Conservation (phyloP, 2,113 vertebrate genomes). For the Tachysurus vachellii region DNA sequence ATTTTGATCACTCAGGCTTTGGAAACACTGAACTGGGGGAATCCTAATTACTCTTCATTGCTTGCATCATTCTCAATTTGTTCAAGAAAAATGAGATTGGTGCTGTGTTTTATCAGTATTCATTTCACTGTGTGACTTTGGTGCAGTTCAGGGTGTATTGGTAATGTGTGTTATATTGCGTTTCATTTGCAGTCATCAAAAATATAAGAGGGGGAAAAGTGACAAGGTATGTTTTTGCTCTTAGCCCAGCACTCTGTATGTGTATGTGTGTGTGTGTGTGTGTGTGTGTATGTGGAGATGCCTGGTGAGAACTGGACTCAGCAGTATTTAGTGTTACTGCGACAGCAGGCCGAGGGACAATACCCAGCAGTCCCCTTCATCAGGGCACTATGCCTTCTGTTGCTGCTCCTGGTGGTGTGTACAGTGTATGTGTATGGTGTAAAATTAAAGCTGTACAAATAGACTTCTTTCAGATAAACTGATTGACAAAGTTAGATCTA, state of each 20-base stretch:
- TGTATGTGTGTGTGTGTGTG: slow-evolving; percentile 48
- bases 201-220: slow-evolving; percentile 46
- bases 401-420: slow-evolving; percentile 27
- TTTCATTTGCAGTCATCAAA: slow-evolving; percentile 75
- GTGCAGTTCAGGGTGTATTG: slow-evolving; percentile 49
- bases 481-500: slow-evolving; percentile 1
- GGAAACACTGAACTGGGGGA: slow-evolving; percentile 48
- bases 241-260: slow-evolving; percentile 68
- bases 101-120: slow-evolving; percentile 15
- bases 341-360: slow-evolving; percentile 53
- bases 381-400: slow-evolving; percentile 37
- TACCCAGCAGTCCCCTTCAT: slow-evolving; percentile 45
- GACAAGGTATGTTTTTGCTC: slow-evolving; percentile 71
- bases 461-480: background rate
- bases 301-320: slow-evolving; percentile 55
- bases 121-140: slow-evolving; percentile 42
- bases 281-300: slow-evolving; percentile 40
- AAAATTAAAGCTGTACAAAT: slow-evolving; percentile 1
- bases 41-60: slow-evolving; percentile 50
- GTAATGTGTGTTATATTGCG: slow-evolving; percentile 67
- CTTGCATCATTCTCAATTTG: slow-evolving; percentile 43
- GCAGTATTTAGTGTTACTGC: slow-evolving; percentile 59
- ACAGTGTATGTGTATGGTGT: background rate
- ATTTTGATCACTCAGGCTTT: slow-evolving; percentile 43
- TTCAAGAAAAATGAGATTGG: slow-evolving; percentile 23